Conservation (phyloP, 2,888 invertebrate species). For the Yponomeuta sedellus region DNA sequence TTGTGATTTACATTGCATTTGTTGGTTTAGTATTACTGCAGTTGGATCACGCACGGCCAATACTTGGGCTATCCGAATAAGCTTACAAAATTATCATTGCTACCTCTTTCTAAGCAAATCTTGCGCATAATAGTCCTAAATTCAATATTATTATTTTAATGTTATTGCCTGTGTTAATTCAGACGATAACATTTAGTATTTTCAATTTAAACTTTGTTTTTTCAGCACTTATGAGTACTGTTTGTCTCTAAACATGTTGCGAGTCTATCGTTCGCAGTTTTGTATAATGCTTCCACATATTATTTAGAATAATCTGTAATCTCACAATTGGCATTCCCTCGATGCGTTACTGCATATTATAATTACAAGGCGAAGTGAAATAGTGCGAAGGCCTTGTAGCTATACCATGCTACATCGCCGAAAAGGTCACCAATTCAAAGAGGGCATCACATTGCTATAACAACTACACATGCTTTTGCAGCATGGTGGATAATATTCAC, state of each 20-base stretch:
- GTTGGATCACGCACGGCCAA: neutral
- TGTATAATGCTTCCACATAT: conserved; percentile 70
- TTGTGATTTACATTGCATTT: conserved; percentile 17
- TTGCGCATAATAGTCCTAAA: neutral
- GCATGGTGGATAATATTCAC: neutral
- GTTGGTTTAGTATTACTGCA: neutral
- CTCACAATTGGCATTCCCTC: conserved; percentile 53
- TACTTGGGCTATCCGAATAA: neutral
- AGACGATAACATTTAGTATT: neutral
- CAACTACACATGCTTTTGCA: neutral
- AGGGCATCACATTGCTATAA: neutral
- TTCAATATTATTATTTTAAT: neutral
- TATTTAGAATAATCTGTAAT: conserved; percentile 49
- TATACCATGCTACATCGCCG: neutral
- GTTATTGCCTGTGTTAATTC: neutral
- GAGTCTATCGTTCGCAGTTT: conserved; percentile 22
- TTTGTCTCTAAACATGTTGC: conserved; percentile 1
- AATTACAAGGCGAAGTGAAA: neutral
- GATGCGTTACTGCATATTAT: neutral
- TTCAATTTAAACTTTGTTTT: neutral
- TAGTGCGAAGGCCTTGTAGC: neutral
- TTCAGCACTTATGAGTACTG: neutral
- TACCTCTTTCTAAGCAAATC: neutral
- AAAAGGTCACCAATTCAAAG: neutral
- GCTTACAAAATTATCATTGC: neutral